Evolutionary conservation across 2,797 vertebrate genomes (phyloP), one percentile per base, ranked within the genome.

Genomic region (Platyrinchus mystaceus): DNA sequence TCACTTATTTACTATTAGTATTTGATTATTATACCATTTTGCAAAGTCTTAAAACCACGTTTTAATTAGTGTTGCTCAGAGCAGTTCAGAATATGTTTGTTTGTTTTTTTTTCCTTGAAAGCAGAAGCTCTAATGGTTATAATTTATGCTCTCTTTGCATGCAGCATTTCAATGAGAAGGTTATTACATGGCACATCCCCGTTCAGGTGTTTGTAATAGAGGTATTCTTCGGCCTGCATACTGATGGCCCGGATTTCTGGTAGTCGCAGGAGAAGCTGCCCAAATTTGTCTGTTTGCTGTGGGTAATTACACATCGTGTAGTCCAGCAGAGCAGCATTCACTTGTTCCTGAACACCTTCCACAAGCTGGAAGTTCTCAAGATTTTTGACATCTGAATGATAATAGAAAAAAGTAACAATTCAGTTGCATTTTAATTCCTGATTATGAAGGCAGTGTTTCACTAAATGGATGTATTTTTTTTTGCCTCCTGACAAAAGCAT

Each of bases 131-230:
- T 92, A 47, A 60, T 69, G 93, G 77, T 75, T 76, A 69, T 84
- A 76, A 92, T 96, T 98, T 97, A 99, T 81, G 99, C 99, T 92
- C 99, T 98, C 96, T 99, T 99, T 70, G 99, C 99, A 64, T 99
- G 99, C 97, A 99, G 98, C 99, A 99, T 99, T 97, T 99, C 99
- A 64, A 99, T 99, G 96, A 99, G 99, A 90, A 99, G 99, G 98
- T 99, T 99, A 95, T 99, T 99, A 97, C 99, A 99, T 4, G 99
- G 99, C 92, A 99, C 99, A 30, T 99, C 99, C n/a, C 99, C 99
- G 0, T 99, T 99, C 97, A 99, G 99, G 98, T 99, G 99, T 97
- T 99, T 99, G 98, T 99, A 99, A 95, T 99, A 99, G 83, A 99
- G 98, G 97, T 99, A 99, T 97, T 99, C 99, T 97, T 99, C 99